Evolutionary conservation across 2,888 invertebrate genomes (phyloP).

Genomic region (Eupeodes latifasciatus): DNA sequence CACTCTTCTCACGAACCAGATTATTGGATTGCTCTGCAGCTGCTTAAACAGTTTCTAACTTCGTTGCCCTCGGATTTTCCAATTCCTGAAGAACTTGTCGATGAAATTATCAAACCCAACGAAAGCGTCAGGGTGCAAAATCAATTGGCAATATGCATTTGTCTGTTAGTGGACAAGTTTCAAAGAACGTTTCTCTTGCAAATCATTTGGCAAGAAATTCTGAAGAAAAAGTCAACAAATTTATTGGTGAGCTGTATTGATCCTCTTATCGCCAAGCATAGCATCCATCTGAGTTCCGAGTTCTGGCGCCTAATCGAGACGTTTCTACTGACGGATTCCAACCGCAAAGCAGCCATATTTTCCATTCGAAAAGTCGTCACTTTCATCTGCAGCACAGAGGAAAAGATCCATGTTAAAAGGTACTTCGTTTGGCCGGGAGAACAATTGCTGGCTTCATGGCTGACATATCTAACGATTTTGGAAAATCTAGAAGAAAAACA

Average conservation of each 20-base stretch:
- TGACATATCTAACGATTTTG: constrained; percentile 79
- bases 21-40: constrained; percentile 18
- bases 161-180: constrained; percentile 48
- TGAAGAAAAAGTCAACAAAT: neutral
- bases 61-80: constrained; percentile 26
- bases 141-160: constrained; percentile 44
- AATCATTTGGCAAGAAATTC: constrained; percentile 32
- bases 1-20: constrained; percentile 29
- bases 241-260: constrained; percentile 49
- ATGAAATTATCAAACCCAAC: constrained; percentile 1
- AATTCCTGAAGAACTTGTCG: neutral
- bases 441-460: constrained; percentile 77
- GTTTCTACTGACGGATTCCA: constrained; percentile 78
- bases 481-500: constrained; percentile 82
- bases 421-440: constrained; percentile 25
- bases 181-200: constrained; percentile 26
- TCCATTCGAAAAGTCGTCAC: constrained; percentile 78
- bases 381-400: neutral
- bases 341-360: constrained; percentile 80
- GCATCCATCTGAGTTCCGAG: constrained; percentile 6
- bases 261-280: neutral
- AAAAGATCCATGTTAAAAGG: neutral
- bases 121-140: constrained; percentile 10
- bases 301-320: constrained; percentile 74
- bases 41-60: constrained; percentile 43